Evolutionary conservation across 30 jellyfish, hydroid and myxozoan species (phyloP), one percentile per base, ranked within the genome.

Genomic region (Pseudorhiza aurosa): DNA sequence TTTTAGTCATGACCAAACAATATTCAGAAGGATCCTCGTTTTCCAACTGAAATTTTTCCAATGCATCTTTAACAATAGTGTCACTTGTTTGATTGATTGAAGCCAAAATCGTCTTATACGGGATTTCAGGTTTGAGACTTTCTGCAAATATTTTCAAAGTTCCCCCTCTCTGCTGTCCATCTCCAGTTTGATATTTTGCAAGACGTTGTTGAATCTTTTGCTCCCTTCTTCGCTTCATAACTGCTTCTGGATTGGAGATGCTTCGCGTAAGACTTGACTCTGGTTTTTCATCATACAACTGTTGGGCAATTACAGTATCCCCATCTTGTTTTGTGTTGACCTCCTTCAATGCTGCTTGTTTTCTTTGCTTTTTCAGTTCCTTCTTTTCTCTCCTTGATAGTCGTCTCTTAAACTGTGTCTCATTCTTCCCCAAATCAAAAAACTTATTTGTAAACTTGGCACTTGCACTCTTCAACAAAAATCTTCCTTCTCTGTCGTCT

Each of bases 401-500:
- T 6, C 98, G 88, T 47, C 97, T 77, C 63, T 74, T 93, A 35
- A 86, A 35, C 69, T 87, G 97, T 14, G 90, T 92, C 44, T 93
- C 98, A 55, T 85, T 96, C 45, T 72, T 94, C 15, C 89, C 81
- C 18, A 85, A 29, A 24, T 85, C 97, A 72, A 78, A 93, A 81
- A 93, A 93, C 29, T 65, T 94, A 19, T 59, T 73, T 1, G 96
- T 47, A 17, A 87, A 73, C 33, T 81, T 87, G 59, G 86, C 95
- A 77, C 85, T 74, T 1, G 96, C 99, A 75, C 95, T 83, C 53
- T 94, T 87, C 77, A 94, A 59, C 11, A 94, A 68, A 83, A 94
- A 94, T 39, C 97, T 76, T 11, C 99, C 99, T 58, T 94, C 99
- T 47, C 99, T 88, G 74, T 88, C 96, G 74, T 94, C 99, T 58